Conservation (phyloP, 2,888 invertebrate genomes). For the Drosophila kambysellisi region DNA sequence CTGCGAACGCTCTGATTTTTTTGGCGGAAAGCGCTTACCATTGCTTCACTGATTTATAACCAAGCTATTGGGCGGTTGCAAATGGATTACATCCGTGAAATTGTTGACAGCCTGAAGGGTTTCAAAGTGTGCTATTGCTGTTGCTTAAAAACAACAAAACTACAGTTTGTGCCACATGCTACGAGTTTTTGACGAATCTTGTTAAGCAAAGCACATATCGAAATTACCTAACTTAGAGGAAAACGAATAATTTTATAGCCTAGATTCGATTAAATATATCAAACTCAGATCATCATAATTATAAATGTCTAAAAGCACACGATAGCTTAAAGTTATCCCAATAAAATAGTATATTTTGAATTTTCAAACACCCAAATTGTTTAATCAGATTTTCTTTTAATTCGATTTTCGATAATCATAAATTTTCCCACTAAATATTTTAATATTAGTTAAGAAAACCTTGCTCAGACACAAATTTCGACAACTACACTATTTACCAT, state of each 20-base stretch:
- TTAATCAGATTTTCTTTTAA: too few species aligned
- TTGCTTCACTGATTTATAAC: conserved; percentile 64
- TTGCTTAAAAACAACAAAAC: conserved; percentile 4
- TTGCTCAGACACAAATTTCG: too few species aligned
- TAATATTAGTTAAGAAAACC: background rate
- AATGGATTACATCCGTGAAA: conserved; percentile 65
- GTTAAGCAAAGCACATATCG: background rate
- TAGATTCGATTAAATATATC: background rate
- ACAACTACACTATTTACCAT: rapidly evolving
- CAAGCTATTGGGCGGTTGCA: conserved; percentile 36
- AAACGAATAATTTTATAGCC: background rate
- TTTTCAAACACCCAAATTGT: background rate
- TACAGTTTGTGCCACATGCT: background rate
- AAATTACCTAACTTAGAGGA: background rate
- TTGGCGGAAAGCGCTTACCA: conserved; percentile 34
- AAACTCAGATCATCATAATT: background rate
- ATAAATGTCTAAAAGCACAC: background rate
- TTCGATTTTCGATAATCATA: background rate
- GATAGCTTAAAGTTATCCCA: background rate
- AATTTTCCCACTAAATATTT: background rate
- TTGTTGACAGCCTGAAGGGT: conserved; percentile 54
- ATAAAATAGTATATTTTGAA: background rate
- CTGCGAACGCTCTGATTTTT: conserved; percentile 48
- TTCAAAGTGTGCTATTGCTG: conserved; percentile 15
- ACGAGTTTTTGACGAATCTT: background rate